Evolutionary conservation across 2,888 invertebrate genomes (phyloP), one percentile per base, ranked within the genome.

Genomic region (Eristalinus aeneus): DNA sequence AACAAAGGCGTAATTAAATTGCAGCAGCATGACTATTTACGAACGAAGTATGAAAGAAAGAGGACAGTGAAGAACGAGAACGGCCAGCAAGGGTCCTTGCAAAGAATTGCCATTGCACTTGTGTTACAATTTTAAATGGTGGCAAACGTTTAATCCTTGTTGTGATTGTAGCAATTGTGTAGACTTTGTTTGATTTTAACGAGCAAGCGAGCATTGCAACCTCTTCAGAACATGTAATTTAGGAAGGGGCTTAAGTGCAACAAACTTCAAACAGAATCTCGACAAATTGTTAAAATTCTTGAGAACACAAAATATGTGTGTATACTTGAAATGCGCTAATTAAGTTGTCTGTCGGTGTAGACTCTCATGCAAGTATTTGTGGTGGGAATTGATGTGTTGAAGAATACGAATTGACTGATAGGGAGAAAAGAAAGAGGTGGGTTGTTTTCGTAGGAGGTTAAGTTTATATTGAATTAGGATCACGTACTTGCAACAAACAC

Each of bases 1-100:
- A 71, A 39, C 69, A 64, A 69, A 69, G 63, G 58, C 69, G 54
- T 71, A 77, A 77, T 77, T 77, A 71, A 77, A 77, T 77, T 64
- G 68, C 75, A 68, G 1, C 16, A 75, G 67, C 60, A 23, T 20
- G 56, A 34, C 54, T 68, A 68, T 60, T 60, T 34, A 61, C 46
- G 31, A 12, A 54, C 23, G 20, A 22, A 2, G 5, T n/a, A 60
- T 9, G 23, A 53, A 53, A 32, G 32, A 32, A 27, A 23, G 36
- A n/a, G n/a, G 12, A 22, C 11, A 12, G 12, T n/a, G n/a, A 56
- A 56, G 23, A 56, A 56, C 23, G 23, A 11, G 54, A 12, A 27
- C 32, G 46, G 16, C 6, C 39, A 46, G 27, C 34, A 27, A 60
- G 58, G 8, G 69, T 60, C 64, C 34, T 68, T 69, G 54, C 9